Base-by-base conservation (phyloP, 2,888 invertebrate species). In the Plebejus argus region DNA sequence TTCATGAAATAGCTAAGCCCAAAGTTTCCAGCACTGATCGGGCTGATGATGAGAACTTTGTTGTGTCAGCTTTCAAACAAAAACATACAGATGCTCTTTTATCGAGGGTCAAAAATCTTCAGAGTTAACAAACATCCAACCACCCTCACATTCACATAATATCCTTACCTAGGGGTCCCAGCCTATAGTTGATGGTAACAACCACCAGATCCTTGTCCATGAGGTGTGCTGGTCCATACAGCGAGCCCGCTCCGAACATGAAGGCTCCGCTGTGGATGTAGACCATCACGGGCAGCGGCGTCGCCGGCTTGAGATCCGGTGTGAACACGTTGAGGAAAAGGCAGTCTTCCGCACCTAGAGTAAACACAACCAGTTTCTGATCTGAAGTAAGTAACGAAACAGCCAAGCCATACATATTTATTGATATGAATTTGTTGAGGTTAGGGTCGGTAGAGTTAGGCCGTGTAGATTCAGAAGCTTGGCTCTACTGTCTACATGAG, bases 151-250 rank as follows among this genome's bases (percentile, higher is more conserved):
- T n/a, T n/a, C 15, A 53, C 15, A 53, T 0, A 56, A 53, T 0
- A 56, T 18, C 28, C 81, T 83, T 84, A 94, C 95, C 96, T 79
- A 96, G 84, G 0, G 95, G 94, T 53, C 96, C 96, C 3, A 96
- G 80, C 76, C 96, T 91, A 83, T 96, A 96, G 83, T 95, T 96
- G 5, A 96, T 85, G 71, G 95, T 95, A 0, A 96, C 95, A 5
- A 95, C 88, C 23, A 96, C 93, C 0, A 95, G 88, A 82, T 96
- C 92, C 70, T 90, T 88, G 72, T 95, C 94, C 92, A 96, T 93
- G 0, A 96, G 82, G 78, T 90, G 90, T 70, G 93, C 88, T 1
- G 95, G 95, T 1, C 94, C 94, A 83, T 93, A 95, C 6, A 83
- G 83, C 49, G 87, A 86, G 0, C 92, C 91, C 20, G 90, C 86